Base-by-base conservation (phyloP, 2,113 vertebrate species). In the Odontesthes bonariensis region DNA sequence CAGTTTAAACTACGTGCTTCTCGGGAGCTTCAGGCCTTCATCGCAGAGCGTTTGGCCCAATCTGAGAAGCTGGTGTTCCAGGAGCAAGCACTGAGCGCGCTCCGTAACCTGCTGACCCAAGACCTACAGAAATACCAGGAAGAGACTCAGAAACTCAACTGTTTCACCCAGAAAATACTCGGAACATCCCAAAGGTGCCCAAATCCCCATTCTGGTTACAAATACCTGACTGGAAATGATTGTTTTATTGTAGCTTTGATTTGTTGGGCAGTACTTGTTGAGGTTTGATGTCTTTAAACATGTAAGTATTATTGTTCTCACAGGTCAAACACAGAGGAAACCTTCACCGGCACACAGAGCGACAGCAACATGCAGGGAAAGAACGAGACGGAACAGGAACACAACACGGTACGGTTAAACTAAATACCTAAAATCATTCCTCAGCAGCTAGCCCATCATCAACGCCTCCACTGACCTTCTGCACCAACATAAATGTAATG, bases 61-160 rank as follows among this genome's bases (percentile, higher is more conserved):
- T 81, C 67, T 4, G 85, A 91, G 60, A 63, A 61, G 19, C 77
- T 93, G 49, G 20, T 83, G 65, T 90, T 93, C 77, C 92, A 89
- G 73, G 78, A 90, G 81, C 77, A 93, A 52, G 92, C 88, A n/a
- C 88, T 93, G 68, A 82, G 83, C 77, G 19, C 89, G 5, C 89
- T 93, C 22, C 75, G 59, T 62, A 58, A 82, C 75, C 88, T 94
- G 59, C 90, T 94, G 42, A 89, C 73, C 38, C 87, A 89, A 35
- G 92, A 94, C 87, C 72, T 90, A 56, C 84, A 77, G 19, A 73
- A 67, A 66, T 93, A 92, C 84, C 70, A 67, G 77, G 85, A 90
- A 42, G 89, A 93, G 65, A 82, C 33, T 0, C 63, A 64, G 20
- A 83, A 71, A 44, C 88, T 90, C 7, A 78, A 54, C 63, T 31